Percentiles rank a stretch among this genome's conserved stretches.
These are phyloP conservation scores for Crenuchus spilurus DNA, from an alignment of 2,797 vertebrate genomes.

Conservation along the genomic window DNA sequence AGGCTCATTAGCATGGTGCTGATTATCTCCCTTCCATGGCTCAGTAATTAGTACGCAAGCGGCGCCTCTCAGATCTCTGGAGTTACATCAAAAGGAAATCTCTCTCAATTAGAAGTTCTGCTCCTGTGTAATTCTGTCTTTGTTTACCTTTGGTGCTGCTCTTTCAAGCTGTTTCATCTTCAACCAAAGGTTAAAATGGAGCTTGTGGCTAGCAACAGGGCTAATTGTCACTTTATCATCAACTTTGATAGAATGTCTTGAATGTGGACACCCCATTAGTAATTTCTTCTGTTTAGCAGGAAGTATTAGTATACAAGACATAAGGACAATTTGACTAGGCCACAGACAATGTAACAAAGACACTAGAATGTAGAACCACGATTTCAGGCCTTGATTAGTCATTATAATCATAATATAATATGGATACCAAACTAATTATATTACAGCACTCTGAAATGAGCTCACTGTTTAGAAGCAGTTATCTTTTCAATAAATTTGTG, in stretches of 20 bases:
- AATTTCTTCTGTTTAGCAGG: background rate
- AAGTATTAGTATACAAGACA: background rate
- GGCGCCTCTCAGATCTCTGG: slow-evolving; percentile 69
- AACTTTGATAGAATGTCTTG: slow-evolving; percentile 40
- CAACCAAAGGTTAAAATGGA: slow-evolving; percentile 40
- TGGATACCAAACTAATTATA: too few relatives aligned
- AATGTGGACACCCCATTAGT: slow-evolving; percentile 22
- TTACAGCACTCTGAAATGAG: too few relatives aligned
- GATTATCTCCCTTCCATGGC: slow-evolving; percentile 73
- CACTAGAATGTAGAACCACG: background rate
- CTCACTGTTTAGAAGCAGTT: too few relatives aligned
- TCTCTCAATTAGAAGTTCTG: slow-evolving; percentile 72
- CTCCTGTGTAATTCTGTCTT: slow-evolving; percentile 66
- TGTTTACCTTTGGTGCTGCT: slow-evolving; percentile 70
- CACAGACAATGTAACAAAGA: background rate
- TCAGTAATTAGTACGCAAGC: slow-evolving; percentile 74
- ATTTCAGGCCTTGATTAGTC: background rate
- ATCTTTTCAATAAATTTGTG: too few relatives aligned
- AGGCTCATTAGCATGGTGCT: slow-evolving; percentile 77
- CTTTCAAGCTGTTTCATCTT: slow-evolving; percentile 45
- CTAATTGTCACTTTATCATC: slow-evolving; percentile 49
- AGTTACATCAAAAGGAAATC: slow-evolving; percentile 79
- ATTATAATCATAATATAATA: too few relatives aligned
- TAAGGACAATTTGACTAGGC: background rate
- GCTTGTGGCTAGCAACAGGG: slow-evolving; percentile 29